Evolutionary conservation across 2,797 vertebrate species (phyloP).

Genomic region (Ctenochaetus hawaiiensis): DNA sequence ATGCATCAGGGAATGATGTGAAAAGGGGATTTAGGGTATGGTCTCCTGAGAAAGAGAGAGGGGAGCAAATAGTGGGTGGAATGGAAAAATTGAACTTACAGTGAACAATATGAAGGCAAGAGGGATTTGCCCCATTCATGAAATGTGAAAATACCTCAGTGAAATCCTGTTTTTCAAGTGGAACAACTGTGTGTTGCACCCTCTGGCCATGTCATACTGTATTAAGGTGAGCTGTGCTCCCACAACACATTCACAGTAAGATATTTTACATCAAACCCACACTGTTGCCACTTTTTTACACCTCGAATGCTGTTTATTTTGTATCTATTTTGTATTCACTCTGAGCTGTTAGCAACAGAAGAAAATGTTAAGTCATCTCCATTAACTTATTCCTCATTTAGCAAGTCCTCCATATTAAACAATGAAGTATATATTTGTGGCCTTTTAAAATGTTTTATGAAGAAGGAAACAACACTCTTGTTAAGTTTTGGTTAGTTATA

Average conservation of each 20-base stretch:
- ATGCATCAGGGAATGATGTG: constrained; percentile 29
- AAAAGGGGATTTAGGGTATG: constrained; percentile 14
- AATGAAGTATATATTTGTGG: too few relatives aligned
- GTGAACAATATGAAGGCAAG: constrained; percentile 8
- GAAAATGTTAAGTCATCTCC: not conserved
- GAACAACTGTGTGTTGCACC: not conserved
- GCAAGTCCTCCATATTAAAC: not conserved
- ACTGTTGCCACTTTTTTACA: constrained; percentile 6
- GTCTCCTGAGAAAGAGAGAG: constrained; percentile 24
- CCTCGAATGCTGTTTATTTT: not conserved
- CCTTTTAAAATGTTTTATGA: not conserved
- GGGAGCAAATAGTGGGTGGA: constrained; percentile 35
- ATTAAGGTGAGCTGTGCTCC: constrained; percentile 18
- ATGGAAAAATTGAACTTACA: constrained; percentile 22
- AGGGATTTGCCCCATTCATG: constrained; percentile 22
- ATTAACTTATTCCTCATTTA: not conserved
- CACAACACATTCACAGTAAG: not conserved
- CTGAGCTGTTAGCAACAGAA: not conserved
- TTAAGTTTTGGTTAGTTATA: not conserved
- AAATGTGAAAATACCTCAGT: constrained; percentile 14
- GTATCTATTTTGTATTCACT: not conserved
- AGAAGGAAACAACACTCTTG: not conserved
- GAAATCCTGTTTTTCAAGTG: constrained; percentile 2
- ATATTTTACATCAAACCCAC: constrained; percentile 8
- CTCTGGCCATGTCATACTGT: not conserved